Percentiles rank a stretch among this genome's conserved stretches.
These are phyloP conservation scores for Lasioglossum vierecki DNA, from an alignment of 2,888 invertebrate species.

Conservation along the genomic window DNA sequence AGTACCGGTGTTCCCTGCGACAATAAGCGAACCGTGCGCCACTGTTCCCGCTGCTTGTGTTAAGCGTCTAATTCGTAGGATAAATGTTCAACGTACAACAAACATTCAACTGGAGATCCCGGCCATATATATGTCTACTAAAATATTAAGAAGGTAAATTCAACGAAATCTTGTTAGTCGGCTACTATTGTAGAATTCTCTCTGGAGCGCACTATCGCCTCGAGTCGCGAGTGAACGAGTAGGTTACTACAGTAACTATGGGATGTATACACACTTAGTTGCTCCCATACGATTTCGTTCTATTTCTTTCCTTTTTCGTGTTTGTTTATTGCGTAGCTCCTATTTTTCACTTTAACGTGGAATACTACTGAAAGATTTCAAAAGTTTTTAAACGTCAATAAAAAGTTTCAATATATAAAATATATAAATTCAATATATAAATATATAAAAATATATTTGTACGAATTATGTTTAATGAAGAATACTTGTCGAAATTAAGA, in stretches of 20 bases:
- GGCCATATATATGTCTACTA: not conserved
- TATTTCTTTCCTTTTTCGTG: not conserved
- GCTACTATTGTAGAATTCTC: not conserved
- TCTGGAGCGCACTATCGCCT: not conserved
- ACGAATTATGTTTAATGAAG: not conserved
- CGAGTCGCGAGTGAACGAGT: not conserved
- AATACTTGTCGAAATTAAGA: not conserved
- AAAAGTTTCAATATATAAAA: no score
- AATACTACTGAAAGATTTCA: not conserved
- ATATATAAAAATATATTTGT: no score
- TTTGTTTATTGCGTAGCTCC: not conserved
- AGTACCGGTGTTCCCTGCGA: not conserved
- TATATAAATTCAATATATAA: no score
- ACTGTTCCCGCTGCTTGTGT: not conserved
- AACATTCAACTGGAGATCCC: not conserved
- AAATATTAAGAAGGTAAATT: not conserved
- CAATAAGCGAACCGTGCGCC: not conserved
- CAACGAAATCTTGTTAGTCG: not conserved
- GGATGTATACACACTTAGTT: not conserved
- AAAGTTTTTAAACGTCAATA: not conserved
- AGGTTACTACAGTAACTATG: not conserved
- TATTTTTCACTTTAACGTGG: not conserved
- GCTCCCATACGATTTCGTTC: not conserved
- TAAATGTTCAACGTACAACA: conserved; percentile 11
- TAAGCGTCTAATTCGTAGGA: not conserved